phyloP scores from a whole-genome alignment of 2,113 vertebrate species.

The human (Homo sapiens) region GRCh38 chr3:130829001-130829500 shows the following conservation, averaged over 20 bases:
- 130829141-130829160: neutral
- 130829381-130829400: no score
- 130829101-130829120: neutral
- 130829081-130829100: neutral
- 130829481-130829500: neutral
- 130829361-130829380: no score
- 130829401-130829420: no score
- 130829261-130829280: no score
- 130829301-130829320: no score
- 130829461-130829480: neutral
- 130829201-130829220: neutral
- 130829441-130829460: neutral
- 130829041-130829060: neutral
- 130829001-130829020: neutral
- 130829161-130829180: neutral
- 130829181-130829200: neutral
- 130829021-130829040: neutral
- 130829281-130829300: no score
- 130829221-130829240: neutral
- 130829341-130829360: no score
- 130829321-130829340: no score
- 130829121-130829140: neutral
- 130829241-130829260: neutral
- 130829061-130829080: neutral
- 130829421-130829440: neutral